Evolutionary conservation across 2,888 invertebrate species (phyloP).

Genomic region (Apotomis turbidana): DNA sequence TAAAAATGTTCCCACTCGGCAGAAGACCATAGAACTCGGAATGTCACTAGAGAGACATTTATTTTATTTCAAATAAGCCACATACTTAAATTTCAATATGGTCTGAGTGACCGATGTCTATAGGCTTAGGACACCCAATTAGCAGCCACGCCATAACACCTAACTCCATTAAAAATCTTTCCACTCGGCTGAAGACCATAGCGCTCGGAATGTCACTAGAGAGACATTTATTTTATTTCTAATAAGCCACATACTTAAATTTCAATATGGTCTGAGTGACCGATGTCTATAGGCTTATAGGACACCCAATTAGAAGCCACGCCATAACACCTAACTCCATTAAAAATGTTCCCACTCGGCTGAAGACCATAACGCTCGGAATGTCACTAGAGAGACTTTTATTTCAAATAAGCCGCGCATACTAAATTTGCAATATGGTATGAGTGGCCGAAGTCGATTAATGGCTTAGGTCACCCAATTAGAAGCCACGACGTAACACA

Average conservation of each 20-base stretch:
- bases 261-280: too few species aligned
- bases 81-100: too few species aligned
- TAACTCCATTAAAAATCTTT: slow-evolving; percentile 41
- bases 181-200: slow-evolving; percentile 45
- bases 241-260: too few species aligned
- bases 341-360: slow-evolving; percentile 46
- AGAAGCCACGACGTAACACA: slow-evolving; percentile 47
- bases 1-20: slow-evolving; percentile 46
- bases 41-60: neutral
- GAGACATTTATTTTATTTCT: too few species aligned
- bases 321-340: slow-evolving; percentile 46
- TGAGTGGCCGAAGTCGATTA: too few species aligned
- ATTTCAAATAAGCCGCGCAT: too few species aligned
- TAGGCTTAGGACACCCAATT: slow-evolving; percentile 58
- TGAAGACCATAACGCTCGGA: slow-evolving; percentile 27
- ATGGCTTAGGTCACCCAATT: slow-evolving; percentile 58
- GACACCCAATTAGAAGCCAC: slow-evolving; percentile 41
- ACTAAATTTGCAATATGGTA: too few species aligned
- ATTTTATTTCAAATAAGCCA: neutral
- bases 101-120: too few species aligned
- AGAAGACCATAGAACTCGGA: slow-evolving; percentile 28
- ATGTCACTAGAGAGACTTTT: neutral
- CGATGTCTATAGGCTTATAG: too few species aligned
- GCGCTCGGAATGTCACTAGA: slow-evolving; percentile 1
- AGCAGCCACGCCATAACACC: slow-evolving; percentile 52